Conservation (phyloP, 1,140 invertebrate genomes). For the Drosophila tropicalis region DNA sequence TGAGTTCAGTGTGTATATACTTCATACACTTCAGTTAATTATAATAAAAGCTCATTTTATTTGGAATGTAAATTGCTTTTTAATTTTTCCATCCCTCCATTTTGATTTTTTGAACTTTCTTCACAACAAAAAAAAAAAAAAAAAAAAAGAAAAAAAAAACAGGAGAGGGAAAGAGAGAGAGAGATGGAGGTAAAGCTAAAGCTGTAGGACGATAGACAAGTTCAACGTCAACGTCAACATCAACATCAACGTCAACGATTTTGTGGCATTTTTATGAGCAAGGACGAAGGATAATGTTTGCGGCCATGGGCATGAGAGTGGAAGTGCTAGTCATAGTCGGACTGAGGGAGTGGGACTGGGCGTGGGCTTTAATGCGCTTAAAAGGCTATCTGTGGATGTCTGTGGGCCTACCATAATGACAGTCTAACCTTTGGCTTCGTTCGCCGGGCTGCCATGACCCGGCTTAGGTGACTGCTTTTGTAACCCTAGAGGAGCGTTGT, state of each 20-base stretch:
- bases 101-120: slow-evolving; percentile 64
- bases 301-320: slow-evolving; percentile 16
- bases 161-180: background rate
- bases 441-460: slow-evolving; percentile 16
- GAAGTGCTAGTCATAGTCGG: background rate
- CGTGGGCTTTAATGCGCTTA: slow-evolving; percentile 27
- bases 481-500: slow-evolving; percentile 15
- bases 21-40: slow-evolving; percentile 59
- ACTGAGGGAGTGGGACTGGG: background rate
- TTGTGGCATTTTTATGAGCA: slow-evolving; percentile 61
- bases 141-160: background rate
- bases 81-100: slow-evolving; percentile 51
- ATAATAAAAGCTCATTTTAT: slow-evolving; percentile 72
- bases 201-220: slow-evolving; percentile 6
- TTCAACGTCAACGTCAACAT: slow-evolving; percentile 10
- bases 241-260: slow-evolving; percentile 28
- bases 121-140: slow-evolving; percentile 31
- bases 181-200: background rate
- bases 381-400: background rate
- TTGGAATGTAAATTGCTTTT: slow-evolving; percentile 76
- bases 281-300: slow-evolving; percentile 17
- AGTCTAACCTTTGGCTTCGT: slow-evolving; percentile 37
- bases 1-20: background rate
- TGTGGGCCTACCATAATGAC: slow-evolving; percentile 26
- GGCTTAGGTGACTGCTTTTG: slow-evolving; percentile 21